Evolutionary conservation across 2,113 vertebrate species (phyloP).

Genomic region (Chunga burmeisteri): DNA sequence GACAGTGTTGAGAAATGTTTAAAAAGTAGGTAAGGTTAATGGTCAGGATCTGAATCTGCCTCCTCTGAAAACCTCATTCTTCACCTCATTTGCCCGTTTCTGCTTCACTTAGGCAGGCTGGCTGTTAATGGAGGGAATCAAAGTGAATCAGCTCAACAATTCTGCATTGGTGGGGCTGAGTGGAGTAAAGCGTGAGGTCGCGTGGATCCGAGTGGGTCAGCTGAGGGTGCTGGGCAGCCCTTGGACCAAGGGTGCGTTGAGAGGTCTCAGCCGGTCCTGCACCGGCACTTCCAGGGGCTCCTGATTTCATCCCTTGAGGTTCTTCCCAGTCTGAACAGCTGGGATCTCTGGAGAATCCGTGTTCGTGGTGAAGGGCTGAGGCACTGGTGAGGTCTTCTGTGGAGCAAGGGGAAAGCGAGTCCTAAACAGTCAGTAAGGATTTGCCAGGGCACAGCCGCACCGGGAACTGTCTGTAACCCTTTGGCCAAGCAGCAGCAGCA

Average conservation of each 20-base stretch:
- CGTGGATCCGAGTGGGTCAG: neutral
- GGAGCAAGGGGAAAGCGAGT: neutral
- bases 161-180: neutral
- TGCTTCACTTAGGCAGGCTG: neutral
- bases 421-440: neutral
- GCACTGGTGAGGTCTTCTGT: neutral
- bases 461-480: neutral
- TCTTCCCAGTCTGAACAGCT: neutral
- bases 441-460: neutral
- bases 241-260: neutral
- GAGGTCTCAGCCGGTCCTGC: neutral
- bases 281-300: accelerated
- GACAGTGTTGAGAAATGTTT: neutral
- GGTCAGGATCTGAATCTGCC: neutral
- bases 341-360: neutral
- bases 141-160: neutral
- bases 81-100: neutral
- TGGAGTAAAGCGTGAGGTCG: neutral
- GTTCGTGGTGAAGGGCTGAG: neutral
- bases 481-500: neutral
- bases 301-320: neutral
- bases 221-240: neutral
- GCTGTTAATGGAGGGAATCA: neutral
- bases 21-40: neutral
- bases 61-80: neutral